Percentiles rank a stretch among this genome's conserved stretches.
Conservation (phyloP, 2,888 invertebrate species). For the Eristalis tenax region DNA sequence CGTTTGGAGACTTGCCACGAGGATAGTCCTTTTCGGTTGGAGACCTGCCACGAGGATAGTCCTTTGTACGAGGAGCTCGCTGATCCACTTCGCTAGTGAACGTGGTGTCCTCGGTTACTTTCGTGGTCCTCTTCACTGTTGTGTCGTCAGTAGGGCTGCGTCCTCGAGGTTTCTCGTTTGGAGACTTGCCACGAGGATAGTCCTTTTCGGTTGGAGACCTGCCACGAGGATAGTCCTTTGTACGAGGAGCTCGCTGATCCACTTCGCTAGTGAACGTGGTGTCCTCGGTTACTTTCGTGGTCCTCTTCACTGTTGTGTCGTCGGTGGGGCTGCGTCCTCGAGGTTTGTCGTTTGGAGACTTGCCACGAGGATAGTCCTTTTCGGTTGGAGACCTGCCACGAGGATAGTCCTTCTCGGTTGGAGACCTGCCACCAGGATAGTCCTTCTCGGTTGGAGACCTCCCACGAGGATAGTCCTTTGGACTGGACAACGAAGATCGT, state of each 20-base stretch:
- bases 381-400: background rate
- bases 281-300: background rate
- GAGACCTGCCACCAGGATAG: background rate
- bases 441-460: constrained; percentile 23
- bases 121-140: background rate
- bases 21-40: constrained; percentile 22
- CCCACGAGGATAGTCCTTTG: constrained; percentile 1
- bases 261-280: background rate
- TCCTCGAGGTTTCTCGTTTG: background rate
- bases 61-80: too few relatives aligned
- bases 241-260: constrained; percentile 10
- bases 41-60: constrained; percentile 14
- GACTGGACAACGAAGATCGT: background rate
- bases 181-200: constrained; percentile 26
- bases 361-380: too few relatives aligned
- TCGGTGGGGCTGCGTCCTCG: background rate
- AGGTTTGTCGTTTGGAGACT: background rate
- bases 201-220: constrained; percentile 18
- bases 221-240: background rate
- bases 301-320: background rate
- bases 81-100: too few relatives aligned
- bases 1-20: background rate
- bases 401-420: background rate
- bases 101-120: too few relatives aligned
- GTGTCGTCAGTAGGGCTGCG: background rate